Evolutionary conservation across 1,140 invertebrate species (phyloP), one percentile per base, ranked within the genome.

Genomic region (Campoletis sonorensis): DNA sequence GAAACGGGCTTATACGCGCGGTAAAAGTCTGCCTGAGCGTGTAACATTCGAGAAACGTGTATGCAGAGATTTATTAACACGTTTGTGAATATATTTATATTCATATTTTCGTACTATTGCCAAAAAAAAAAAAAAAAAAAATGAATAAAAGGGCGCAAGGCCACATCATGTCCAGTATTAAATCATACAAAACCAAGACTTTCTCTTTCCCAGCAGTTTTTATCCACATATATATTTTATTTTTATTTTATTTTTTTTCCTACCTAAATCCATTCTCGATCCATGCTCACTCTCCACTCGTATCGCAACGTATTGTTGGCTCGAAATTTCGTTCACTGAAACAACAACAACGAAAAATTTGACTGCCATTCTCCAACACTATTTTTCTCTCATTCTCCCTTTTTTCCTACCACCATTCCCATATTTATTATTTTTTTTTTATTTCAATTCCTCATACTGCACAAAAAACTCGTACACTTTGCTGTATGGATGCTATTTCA

Each of bases 1-100:
- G 40, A 73, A 81, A 84, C 82, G 80, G 84, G 84, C 85, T 86
- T 84, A 86, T 67, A 79, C 80, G 72, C 81, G 80, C 76, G 75
- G 79, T 79, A 85, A 78, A 78, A 78, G 58, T 51, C n/a, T 21
- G 51, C 75, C 75, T 77, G 75, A 77, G 75, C 75, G 73, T 73
- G 64, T 79, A 72, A 67, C 77, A 61, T 33, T 45, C 30, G 45
- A 76, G 26, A 82, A 82, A 70, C 81, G 72, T 71, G 71, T 82
- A 82, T 82, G 78, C 79, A 61, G 45, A 80, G 73, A 82, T 82
- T 82, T 82, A 81, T 78, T 76, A 75, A 82, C 26, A 21, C 30
- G 5, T 70, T 4, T 70, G 30, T n/a, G 4, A 18, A 18, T 33
- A n/a, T 70, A 4, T 33, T 16, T 30, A 70, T 70, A 18, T 33